Evolutionary conservation across 2,797 vertebrate genomes (phyloP).

Genomic region (Acanthornis magna): DNA sequence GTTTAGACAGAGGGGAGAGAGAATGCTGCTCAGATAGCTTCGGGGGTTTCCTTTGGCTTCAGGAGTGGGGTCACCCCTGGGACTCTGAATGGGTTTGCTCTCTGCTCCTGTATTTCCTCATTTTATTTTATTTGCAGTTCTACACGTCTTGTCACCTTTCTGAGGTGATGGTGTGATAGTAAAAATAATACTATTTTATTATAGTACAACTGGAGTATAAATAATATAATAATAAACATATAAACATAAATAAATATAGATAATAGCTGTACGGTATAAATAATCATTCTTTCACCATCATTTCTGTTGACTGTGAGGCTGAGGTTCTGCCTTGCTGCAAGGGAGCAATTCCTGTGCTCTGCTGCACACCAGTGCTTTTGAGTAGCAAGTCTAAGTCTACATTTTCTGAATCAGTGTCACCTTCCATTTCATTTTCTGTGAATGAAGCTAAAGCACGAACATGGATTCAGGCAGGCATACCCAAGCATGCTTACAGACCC

Average conservation of each 20-base stretch:
- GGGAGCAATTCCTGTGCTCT: neutral
- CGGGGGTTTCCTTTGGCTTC: neutral
- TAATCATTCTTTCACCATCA: neutral
- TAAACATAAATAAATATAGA: neutral
- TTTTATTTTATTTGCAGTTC: neutral
- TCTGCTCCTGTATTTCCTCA: neutral
- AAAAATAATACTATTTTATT: neutral
- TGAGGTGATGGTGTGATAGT: neutral
- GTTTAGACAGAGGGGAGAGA: neutral
- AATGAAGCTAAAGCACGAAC: neutral
- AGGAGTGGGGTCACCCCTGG: neutral
- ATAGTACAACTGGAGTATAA: neutral
- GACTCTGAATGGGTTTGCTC: neutral
- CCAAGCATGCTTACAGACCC: neutral
- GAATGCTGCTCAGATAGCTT: neutral
- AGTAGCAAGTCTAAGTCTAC: neutral
- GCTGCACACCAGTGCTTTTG: neutral
- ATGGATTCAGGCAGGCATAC: neutral
- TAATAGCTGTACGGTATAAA: neutral
- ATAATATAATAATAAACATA: neutral
- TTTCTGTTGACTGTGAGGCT: neutral
- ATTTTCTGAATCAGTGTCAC: neutral
- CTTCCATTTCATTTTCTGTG: neutral
- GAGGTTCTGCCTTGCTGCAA: neutral
- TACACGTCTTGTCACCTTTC: neutral